Percentiles rank a stretch among this genome's conserved stretches.
Conservation (phyloP, 1,140 invertebrate genomes). For the Asbolus verrucosus region DNA sequence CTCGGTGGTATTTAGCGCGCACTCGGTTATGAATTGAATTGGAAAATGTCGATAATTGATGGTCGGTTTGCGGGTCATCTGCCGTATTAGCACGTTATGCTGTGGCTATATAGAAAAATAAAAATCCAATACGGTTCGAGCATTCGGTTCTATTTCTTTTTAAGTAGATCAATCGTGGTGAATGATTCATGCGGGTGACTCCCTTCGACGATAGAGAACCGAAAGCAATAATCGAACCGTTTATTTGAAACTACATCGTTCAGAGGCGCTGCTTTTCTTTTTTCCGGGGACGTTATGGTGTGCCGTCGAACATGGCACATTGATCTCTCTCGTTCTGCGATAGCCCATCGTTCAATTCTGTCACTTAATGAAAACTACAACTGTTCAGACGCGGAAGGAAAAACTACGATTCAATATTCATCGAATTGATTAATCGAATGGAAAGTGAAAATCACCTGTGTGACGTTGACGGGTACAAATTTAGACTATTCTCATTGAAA, state of each 20-base stretch:
- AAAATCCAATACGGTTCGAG: constrained; percentile 26
- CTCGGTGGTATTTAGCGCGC: not conserved
- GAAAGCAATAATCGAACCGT: constrained; percentile 52
- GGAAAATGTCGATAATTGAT: constrained; percentile 28
- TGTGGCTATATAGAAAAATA: not conserved
- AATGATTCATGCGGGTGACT: constrained; percentile 50
- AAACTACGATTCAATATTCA: constrained; percentile 18
- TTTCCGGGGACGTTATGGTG: constrained; percentile 35
- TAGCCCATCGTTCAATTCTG: constrained; percentile 30
- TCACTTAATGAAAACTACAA: constrained; percentile 32
- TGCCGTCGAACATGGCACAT: constrained; percentile 36
- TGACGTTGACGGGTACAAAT: constrained; percentile 41
- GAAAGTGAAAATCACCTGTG: constrained; percentile 41
- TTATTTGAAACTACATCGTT: constrained; percentile 50
- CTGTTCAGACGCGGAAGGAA: constrained; percentile 5
- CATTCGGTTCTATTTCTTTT: constrained; percentile 45
- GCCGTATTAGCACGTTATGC: constrained; percentile 5
- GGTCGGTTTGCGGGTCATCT: constrained; percentile 6
- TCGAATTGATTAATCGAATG: constrained; percentile 35
- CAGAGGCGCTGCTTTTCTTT: constrained; percentile 35
- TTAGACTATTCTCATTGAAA: constrained; percentile 41
- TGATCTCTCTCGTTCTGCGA: constrained; percentile 36
- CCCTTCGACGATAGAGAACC: constrained; percentile 38
- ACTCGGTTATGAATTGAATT: not conserved
- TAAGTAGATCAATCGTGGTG: constrained; percentile 50